Conservation (phyloP, 2,888 invertebrate genomes). For the Anticlea derivata region DNA sequence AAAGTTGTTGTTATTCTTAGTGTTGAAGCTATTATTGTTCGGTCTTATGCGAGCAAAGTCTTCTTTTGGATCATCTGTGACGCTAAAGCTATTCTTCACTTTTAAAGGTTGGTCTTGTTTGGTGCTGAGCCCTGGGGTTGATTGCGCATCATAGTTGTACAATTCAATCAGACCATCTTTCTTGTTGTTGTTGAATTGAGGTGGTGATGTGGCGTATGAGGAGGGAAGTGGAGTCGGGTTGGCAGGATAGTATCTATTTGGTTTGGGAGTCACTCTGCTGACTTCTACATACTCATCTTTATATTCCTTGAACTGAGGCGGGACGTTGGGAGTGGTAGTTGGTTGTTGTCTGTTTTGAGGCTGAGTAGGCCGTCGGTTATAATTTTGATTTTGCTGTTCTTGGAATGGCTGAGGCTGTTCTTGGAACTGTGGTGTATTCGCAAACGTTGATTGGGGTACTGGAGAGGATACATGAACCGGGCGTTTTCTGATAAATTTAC, state of each 20-base stretch:
- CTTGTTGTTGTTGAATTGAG: conserved; percentile 60
- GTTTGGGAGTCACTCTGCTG: conserved; percentile 70
- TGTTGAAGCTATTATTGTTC: conserved; percentile 27
- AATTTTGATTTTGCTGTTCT: conserved; percentile 43
- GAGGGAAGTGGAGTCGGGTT: conserved; percentile 58
- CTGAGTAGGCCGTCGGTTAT: conserved; percentile 51
- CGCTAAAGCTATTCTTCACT: conserved; percentile 66
- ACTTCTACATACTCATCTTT: conserved; percentile 79
- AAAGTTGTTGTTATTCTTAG: conserved; percentile 18
- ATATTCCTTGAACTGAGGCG: conserved; percentile 67
- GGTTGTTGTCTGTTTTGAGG: conserved; percentile 45
- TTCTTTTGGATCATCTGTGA: conserved; percentile 57
- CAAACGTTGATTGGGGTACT: conserved; percentile 53
- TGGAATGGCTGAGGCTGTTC: conserved; percentile 30
- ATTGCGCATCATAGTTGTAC: conserved; percentile 74
- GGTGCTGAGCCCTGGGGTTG: conserved; percentile 59
- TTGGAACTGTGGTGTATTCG: conserved; percentile 41
- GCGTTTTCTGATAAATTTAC: conserved; percentile 72
- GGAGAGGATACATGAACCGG: conserved; percentile 61
- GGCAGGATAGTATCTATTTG: conserved; percentile 56
- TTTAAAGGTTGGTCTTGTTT: conserved; percentile 67
- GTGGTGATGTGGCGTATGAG: conserved; percentile 51
- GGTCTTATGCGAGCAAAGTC: conserved; percentile 58
- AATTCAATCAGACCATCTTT: conserved; percentile 74
- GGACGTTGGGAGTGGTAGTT: conserved; percentile 56